Conservation (phyloP, 2,888 invertebrate genomes). For the Pristionchus arcanus region DNA sequence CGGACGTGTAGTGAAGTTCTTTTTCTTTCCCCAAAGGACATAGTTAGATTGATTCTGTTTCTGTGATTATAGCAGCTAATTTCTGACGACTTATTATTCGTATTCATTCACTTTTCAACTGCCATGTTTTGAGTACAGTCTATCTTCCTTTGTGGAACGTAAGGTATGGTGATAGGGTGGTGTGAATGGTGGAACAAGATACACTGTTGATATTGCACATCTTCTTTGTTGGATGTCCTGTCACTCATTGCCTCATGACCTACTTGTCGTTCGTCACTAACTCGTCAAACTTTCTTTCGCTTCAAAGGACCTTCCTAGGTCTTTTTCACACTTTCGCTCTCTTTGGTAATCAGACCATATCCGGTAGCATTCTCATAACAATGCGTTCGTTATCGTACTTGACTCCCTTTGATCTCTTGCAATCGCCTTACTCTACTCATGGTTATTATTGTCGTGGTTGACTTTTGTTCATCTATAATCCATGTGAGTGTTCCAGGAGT, state of each 20-base stretch:
- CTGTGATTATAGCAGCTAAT: background rate
- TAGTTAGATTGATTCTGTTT: background rate
- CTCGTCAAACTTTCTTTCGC: slow-evolving; percentile 14
- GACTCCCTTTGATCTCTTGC: background rate
- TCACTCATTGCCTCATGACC: slow-evolving; percentile 55
- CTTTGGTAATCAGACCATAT: background rate
- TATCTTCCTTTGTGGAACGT: background rate
- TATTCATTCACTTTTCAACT: background rate
- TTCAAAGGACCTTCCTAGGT: slow-evolving; percentile 29
- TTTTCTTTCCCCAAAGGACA: background rate
- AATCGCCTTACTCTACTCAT: slow-evolving; percentile 25
- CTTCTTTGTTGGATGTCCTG: slow-evolving; percentile 31
- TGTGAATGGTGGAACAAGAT: slow-evolving; percentile 6
- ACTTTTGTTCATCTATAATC: slow-evolving; percentile 8
- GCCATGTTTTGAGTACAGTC: background rate
- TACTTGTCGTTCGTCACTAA: slow-evolving; percentile 35
- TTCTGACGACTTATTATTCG: background rate
- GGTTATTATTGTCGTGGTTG: slow-evolving; percentile 8
- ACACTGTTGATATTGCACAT: slow-evolving; percentile 24
- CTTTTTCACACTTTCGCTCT: slow-evolving; percentile 40
- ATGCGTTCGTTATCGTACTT: background rate
- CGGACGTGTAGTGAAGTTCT: slow-evolving; percentile 31
- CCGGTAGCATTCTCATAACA: background rate
- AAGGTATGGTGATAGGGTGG: background rate
- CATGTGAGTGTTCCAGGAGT: slow-evolving; percentile 22